These are phyloP conservation scores for Hemaris fuciformis DNA, from an alignment of 2,888 invertebrate species.

Conservation along the genomic window DNA sequence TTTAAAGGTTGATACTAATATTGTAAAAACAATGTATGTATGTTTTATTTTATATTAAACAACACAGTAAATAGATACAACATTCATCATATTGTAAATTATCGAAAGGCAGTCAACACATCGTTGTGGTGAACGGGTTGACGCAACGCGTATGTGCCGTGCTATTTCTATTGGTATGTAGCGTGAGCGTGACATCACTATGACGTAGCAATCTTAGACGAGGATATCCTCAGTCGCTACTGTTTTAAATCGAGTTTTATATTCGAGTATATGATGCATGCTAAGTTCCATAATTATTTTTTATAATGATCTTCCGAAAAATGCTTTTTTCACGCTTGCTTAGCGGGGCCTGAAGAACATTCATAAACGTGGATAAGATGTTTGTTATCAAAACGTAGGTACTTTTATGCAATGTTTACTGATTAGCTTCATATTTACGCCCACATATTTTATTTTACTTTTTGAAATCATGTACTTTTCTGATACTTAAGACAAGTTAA, in stretches of 20 bases:
- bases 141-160: slow-evolving; percentile 75
- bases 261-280: background rate
- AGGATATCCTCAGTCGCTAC: slow-evolving; percentile 61
- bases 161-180: slow-evolving; percentile 70
- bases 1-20: too few species aligned
- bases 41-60: background rate
- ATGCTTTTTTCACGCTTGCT: too few species aligned
- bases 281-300: background rate
- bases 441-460: too few species aligned
- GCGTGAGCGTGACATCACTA: slow-evolving; percentile 75
- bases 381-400: too few species aligned
- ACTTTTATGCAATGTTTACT: too few species aligned
- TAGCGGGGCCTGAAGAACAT: too few species aligned
- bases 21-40: background rate
- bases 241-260: slow-evolving; percentile 10
- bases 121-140: slow-evolving; percentile 56
- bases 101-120: slow-evolving; percentile 41
- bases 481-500: too few species aligned
- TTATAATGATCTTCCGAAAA: background rate
- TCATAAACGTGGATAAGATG: too few species aligned
- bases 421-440: too few species aligned
- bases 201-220: slow-evolving; percentile 72
- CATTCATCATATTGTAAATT: slow-evolving; percentile 19
- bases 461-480: too few species aligned
- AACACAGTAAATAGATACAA: background rate